Percentiles rank a stretch among this genome's conserved stretches.
These are phyloP conservation scores for Siniperca knerii DNA, from an alignment of 2,113 vertebrate genomes.

Conservation along the genomic window DNA sequence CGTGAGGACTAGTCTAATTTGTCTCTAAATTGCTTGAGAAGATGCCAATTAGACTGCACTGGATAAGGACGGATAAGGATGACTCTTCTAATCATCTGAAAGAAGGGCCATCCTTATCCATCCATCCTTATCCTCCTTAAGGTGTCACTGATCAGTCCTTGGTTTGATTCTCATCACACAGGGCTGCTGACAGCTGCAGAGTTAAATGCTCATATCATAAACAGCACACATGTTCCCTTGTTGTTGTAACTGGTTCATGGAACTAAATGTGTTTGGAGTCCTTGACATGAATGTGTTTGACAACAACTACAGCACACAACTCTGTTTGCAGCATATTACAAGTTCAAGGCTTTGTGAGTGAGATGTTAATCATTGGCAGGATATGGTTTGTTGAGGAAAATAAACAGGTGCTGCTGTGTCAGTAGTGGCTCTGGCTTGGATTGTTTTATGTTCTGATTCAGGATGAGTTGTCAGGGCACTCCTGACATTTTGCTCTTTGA, in stretches of 20 bases:
- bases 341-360: constrained; percentile 42
- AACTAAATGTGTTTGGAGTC: constrained; percentile 14
- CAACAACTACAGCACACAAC: constrained; percentile 22
- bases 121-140: background rate
- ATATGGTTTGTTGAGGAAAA: constrained; percentile 19
- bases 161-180: constrained; percentile 14
- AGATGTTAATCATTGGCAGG: constrained; percentile 46
- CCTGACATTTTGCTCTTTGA: constrained; percentile 66
- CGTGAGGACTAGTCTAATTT: constrained; percentile 50
- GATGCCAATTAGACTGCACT: constrained; percentile 33
- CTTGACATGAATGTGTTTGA: constrained; percentile 33
- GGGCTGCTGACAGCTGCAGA: constrained; percentile 11
- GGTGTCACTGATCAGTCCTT: constrained; percentile 10
- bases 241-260: background rate
- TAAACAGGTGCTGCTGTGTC: constrained; percentile 49
- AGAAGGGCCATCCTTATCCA: too few relatives aligned
- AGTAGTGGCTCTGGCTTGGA: constrained; percentile 4
- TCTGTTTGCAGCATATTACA: constrained; percentile 29
- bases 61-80: background rate
- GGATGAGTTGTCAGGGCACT: constrained; percentile 25
- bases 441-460: constrained; percentile 17
- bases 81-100: constrained; percentile 22
- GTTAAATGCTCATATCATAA: background rate
- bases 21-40: constrained; percentile 53
- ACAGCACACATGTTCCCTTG: background rate